phyloP scores from a whole-genome alignment of 92 coral and sea anemone genomes.

The Plumapathes pennacea region DNA sequence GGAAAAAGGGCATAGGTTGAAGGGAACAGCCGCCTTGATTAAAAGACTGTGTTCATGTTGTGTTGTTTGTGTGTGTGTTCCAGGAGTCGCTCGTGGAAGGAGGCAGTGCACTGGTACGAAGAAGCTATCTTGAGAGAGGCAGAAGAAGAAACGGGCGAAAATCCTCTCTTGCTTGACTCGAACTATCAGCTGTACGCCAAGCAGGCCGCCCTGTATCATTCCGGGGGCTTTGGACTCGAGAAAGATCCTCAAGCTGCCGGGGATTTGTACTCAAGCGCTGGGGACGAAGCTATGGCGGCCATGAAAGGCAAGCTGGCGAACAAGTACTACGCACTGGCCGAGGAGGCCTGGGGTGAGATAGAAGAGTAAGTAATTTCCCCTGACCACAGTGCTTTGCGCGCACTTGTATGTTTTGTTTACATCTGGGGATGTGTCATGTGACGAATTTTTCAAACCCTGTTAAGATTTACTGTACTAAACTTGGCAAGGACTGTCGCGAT shows the following conservation, averaged over 20 bases:
- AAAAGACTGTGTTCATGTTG: too few relatives aligned
- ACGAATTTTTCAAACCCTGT: too few relatives aligned
- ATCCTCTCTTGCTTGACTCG: slow-evolving; percentile 73
- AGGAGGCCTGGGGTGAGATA: slow-evolving; percentile 95
- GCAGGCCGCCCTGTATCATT: slow-evolving; percentile 81
- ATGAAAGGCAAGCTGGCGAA: slow-evolving; percentile 98
- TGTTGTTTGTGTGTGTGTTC: too few relatives aligned
- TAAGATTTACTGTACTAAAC: too few relatives aligned
- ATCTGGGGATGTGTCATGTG: too few relatives aligned
- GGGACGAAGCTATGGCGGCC: slow-evolving; percentile 86
- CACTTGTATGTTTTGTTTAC: too few relatives aligned
- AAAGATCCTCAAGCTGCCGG: slow-evolving; percentile 84
- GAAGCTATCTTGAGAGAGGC: slow-evolving; percentile 73
- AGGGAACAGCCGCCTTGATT: too few relatives aligned
- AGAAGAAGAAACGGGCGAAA: slow-evolving; percentile 72
- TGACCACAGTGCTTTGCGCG: too few relatives aligned
- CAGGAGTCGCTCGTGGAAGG: slow-evolving; percentile 74
- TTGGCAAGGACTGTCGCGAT: too few relatives aligned
- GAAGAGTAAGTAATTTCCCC: too few relatives aligned
- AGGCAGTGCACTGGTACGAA: slow-evolving; percentile 82
- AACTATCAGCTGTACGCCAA: slow-evolving; percentile 66
- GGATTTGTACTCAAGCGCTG: slow-evolving; percentile 88
- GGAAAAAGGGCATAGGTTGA: too few relatives aligned
- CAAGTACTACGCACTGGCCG: slow-evolving; percentile 87
- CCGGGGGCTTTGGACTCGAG: slow-evolving; percentile 89